Base-by-base conservation (phyloP, 1,140 invertebrate genomes). In the Cotesia glomerata region DNA sequence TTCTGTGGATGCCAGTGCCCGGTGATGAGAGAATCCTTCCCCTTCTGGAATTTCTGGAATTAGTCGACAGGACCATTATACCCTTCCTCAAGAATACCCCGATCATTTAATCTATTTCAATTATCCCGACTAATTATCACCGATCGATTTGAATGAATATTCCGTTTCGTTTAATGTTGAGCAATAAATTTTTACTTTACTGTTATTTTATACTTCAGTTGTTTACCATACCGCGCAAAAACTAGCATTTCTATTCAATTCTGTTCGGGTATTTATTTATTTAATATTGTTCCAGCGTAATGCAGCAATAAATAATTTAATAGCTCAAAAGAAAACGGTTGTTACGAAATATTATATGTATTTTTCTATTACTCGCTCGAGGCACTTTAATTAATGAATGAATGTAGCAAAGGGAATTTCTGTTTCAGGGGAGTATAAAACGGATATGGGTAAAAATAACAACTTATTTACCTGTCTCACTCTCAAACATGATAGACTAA, bases 401-500 rank as follows among this genome's bases (percentile, higher is more conserved):
- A 26, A 26, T 26, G 5, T 18, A 54, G 52, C 61, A 39, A 59
- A 34, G 4, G 58, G 32, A 62, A 59, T 36, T 61, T 16, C 16
- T 11, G 26, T 13, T 11, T 34, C 45, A 18, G 45, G 45, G n/a
- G 14, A 1, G 4, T 45, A 26, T n/a, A n/a, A 45, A 18, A 58
- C 14, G 32, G 69, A 62, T 63, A 51, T 52, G 1, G 32, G 9
- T 54, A 34, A 49, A 71, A 36, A 39, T 26, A 54, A 39, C 56
- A 32, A 45, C 7, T 26, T 45, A 32, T 66, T 66, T 66, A 72
- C 51, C 63, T n/a, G 51, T 66, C n/a, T 34, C 39, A 11, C 34
- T 36, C 14, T 66, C 63, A 36, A 72, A 59, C 70, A 72, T 72
- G 70, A 59, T 63, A 66, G 54, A 26, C 65, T 66, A 35, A 66